A percentile compares a stretch with the other conserved stretches of the same genome.
Conservation (phyloP, 1,140 invertebrate genomes). For the Pollicipes pollicipes region DNA sequence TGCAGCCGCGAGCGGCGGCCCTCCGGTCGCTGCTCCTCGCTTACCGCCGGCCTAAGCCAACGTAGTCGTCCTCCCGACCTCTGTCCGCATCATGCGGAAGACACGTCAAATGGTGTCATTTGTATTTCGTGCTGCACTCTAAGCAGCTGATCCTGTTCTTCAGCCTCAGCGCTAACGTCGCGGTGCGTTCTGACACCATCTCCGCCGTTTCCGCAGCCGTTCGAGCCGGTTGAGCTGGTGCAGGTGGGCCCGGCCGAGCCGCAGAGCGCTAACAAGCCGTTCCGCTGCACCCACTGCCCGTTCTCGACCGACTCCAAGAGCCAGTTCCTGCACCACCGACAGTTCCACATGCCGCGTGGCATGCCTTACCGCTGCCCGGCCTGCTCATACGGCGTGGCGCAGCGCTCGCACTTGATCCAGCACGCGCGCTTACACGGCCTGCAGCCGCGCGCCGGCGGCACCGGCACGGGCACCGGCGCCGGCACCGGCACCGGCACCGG, state of each 20-base stretch:
- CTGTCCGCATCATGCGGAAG: no score
- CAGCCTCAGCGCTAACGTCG: no score
- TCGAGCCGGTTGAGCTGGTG: slow-evolving; percentile 4
- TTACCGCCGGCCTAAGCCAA: no score
- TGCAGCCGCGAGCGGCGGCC: no score
- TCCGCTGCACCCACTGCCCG: slow-evolving; percentile 45
- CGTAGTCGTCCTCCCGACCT: no score
- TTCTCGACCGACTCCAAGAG: slow-evolving; percentile 65
- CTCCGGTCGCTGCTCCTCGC: no score
- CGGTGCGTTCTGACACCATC: not conserved
- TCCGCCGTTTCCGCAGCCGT: not conserved
- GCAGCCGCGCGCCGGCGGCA: slow-evolving; percentile 9
- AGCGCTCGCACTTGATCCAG: slow-evolving; percentile 54
- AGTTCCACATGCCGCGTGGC: slow-evolving; percentile 55
- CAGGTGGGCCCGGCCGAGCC: not conserved
- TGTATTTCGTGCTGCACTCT: no score
- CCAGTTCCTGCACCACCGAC: slow-evolving; percentile 65
- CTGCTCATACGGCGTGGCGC: slow-evolving; percentile 65
- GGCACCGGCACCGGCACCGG: slow-evolving; percentile 11
- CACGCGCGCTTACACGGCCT: slow-evolving; percentile 56
- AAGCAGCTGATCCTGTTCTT: no score
- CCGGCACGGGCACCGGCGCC: slow-evolving; percentile 15
- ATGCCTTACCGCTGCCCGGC: slow-evolving; percentile 55
- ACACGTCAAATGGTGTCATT: no score
- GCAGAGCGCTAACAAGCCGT: slow-evolving; percentile 3